phyloP scores from a whole-genome alignment of 1,140 invertebrate species.

The Zophobas atratus region DNA sequence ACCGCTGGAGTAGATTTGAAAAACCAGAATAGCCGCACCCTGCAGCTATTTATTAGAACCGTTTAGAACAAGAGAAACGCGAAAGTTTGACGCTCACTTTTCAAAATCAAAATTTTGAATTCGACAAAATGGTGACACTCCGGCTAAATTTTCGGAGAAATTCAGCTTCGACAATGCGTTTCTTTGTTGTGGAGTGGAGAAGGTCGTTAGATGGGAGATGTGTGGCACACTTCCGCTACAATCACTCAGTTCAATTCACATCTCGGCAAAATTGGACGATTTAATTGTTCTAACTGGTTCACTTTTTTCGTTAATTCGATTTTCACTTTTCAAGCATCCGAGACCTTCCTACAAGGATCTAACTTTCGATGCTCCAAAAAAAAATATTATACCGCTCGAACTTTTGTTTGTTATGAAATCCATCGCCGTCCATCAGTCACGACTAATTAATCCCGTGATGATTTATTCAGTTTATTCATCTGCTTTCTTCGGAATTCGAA shows the following conservation, averaged over 20 bases:
- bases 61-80: too few relatives aligned
- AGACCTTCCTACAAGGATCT: constrained; percentile 12
- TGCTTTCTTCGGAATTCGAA: background rate
- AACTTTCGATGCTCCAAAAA: constrained; percentile 7
- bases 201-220: constrained; percentile 5
- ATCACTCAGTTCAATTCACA: constrained; percentile 33
- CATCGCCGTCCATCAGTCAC: background rate
- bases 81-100: too few relatives aligned
- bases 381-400: background rate
- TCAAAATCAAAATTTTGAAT: too few relatives aligned
- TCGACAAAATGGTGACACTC: too few relatives aligned
- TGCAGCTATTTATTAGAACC: too few relatives aligned
- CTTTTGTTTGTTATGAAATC: constrained; percentile 5
- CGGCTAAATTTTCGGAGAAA: too few relatives aligned
- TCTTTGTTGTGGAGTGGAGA: background rate
- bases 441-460: background rate
- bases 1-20: too few relatives aligned
- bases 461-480: background rate
- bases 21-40: too few relatives aligned
- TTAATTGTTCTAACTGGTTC: constrained; percentile 9
- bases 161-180: background rate
- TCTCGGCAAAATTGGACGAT: constrained; percentile 1
- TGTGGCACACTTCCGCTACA: constrained; percentile 37
- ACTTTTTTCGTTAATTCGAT: constrained; percentile 17
- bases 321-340: constrained; percentile 10